These are phyloP conservation scores for Dyspetes luteomarginatus DNA, from an alignment of 2,888 invertebrate species.

Conservation along the genomic window DNA sequence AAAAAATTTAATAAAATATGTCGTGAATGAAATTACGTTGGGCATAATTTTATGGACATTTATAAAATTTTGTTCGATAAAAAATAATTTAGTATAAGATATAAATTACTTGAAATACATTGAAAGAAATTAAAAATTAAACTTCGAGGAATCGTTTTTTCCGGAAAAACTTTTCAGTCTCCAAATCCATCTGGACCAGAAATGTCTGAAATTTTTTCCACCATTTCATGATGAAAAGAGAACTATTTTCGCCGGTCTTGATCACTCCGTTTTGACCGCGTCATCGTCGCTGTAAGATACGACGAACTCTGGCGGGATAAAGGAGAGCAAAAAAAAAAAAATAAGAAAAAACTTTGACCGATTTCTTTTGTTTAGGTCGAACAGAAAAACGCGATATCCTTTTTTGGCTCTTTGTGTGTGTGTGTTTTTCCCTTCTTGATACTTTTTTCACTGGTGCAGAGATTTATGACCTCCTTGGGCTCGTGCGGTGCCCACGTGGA, in stretches of 20 bases:
- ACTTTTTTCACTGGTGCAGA: constrained; percentile 36
- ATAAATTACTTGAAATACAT: neutral
- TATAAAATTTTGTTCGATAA: too few species aligned
- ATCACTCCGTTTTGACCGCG: constrained; percentile 24
- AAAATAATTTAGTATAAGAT: neutral
- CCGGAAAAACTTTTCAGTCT: too few species aligned
- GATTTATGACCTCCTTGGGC: constrained; percentile 56
- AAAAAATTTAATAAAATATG: too few species aligned
- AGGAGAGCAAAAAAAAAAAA: neutral
- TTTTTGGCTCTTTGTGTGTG: constrained; percentile 12
- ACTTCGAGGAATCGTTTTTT: too few species aligned
- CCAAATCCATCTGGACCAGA: too few species aligned
- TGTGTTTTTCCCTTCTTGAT: neutral
- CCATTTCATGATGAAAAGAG: neutral
- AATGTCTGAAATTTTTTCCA: neutral
- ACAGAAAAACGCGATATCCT: constrained; percentile 33
- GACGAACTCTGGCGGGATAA: neutral
- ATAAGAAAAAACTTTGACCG: constrained; percentile 31
- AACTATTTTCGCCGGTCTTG: neutral
- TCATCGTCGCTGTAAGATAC: neutral
- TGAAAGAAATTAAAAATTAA: too few species aligned
- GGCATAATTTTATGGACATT: neutral
- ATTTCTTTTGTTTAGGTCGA: constrained; percentile 50
- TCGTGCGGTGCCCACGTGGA: constrained; percentile 1
- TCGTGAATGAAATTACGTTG: neutral